Percentiles rank a stretch among this genome's conserved stretches.
These are phyloP conservation scores for Nomada ruficornis DNA, from an alignment of 2,888 invertebrate species.

Conservation along the genomic window DNA sequence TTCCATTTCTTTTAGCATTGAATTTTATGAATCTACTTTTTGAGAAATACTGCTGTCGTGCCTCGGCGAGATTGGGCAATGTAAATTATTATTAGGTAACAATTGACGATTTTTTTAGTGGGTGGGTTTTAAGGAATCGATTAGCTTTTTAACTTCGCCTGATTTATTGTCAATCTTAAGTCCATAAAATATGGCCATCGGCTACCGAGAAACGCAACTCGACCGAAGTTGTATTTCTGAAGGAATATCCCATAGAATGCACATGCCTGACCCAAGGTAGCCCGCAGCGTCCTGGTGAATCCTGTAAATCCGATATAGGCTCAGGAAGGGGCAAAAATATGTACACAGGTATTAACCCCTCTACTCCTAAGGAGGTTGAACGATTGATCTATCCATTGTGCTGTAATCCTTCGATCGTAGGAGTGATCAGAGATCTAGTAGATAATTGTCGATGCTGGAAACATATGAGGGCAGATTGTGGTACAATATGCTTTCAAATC, in stretches of 20 bases:
- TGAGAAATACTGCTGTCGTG: background rate
- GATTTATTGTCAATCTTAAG: background rate
- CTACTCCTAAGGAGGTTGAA: constrained; percentile 50
- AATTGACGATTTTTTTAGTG: background rate
- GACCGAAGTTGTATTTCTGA: background rate
- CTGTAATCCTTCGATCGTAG: constrained; percentile 61
- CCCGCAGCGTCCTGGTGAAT: constrained; percentile 73
- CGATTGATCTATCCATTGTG: constrained; percentile 71
- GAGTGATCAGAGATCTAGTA: constrained; percentile 66
- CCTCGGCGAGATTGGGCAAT: too few species aligned
- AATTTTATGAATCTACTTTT: background rate
- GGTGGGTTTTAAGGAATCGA: background rate
- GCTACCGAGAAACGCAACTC: background rate
- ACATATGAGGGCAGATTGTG: constrained; percentile 53
- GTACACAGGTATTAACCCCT: constrained; percentile 44
- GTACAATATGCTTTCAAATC: constrained; percentile 2
- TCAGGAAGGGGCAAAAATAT: constrained; percentile 30
- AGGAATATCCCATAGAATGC: constrained; percentile 13
- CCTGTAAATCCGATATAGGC: constrained; percentile 37
- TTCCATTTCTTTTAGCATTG: background rate
- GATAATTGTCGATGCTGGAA: constrained; percentile 68
- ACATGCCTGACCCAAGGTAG: constrained; percentile 32
- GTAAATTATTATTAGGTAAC: too few species aligned
- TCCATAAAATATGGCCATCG: background rate
- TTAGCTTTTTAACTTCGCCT: background rate